Conservation (phyloP, 2,113 vertebrate species). For the Fulica atra region DNA sequence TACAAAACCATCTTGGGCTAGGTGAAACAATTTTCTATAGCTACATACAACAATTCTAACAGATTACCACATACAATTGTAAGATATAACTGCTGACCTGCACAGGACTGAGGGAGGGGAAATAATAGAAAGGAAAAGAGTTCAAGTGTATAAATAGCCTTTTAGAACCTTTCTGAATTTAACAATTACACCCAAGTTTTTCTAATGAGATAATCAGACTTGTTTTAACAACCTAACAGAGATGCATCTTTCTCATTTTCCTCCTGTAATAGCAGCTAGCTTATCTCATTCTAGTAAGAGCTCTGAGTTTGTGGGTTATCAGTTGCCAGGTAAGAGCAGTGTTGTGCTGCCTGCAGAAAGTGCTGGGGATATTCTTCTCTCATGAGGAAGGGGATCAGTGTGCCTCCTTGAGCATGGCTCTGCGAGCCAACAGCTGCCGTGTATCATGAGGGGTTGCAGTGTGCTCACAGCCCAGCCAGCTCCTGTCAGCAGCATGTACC, state of each 20-base stretch:
- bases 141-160: background rate
- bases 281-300: background rate
- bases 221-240: background rate
- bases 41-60: background rate
- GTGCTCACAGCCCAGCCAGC: fast-evolving
- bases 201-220: background rate
- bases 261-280: background rate
- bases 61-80: background rate
- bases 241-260: background rate
- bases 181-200: background rate
- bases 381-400: fast-evolving
- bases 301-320: background rate
- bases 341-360: background rate
- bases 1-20: background rate
- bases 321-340: background rate
- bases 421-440: background rate
- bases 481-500: background rate
- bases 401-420: fast-evolving
- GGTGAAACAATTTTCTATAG: background rate
- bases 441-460: fast-evolving
- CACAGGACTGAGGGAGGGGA: background rate
- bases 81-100: background rate
- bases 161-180: background rate
- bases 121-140: background rate
- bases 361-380: background rate